Evolutionary conservation across 1,140 invertebrate species (phyloP).

Genomic region (Microplitis demolitor): DNA sequence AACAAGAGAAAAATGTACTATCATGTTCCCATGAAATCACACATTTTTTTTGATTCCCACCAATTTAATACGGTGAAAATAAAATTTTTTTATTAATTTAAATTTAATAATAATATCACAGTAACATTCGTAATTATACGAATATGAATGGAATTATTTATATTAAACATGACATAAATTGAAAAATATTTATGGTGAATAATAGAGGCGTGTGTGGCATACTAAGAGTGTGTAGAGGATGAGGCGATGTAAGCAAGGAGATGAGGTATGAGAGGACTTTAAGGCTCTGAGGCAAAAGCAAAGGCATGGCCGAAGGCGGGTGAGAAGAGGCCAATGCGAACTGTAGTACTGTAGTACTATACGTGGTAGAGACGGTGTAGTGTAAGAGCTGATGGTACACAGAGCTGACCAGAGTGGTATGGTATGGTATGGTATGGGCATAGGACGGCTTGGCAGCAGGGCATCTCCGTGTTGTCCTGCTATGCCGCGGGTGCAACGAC

Average conservation of each 20-base stretch:
- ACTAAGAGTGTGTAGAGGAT: too few relatives aligned
- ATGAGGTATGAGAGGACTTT: neutral
- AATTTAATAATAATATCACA: too few relatives aligned
- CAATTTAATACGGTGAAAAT: neutral
- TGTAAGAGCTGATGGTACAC: slow-evolving; percentile 1
- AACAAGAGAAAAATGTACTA: slow-evolving; percentile 9
- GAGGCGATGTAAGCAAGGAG: neutral
- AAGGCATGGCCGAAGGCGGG: neutral
- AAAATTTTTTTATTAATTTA: too few relatives aligned
- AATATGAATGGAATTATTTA: too few relatives aligned
- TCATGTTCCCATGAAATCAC: slow-evolving; percentile 26
- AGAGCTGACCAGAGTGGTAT: slow-evolving; percentile 13
- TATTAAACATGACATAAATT: too few relatives aligned
- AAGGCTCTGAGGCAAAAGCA: neutral
- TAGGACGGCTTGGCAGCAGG: slow-evolving; percentile 27
- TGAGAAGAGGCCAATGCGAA: neutral
- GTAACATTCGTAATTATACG: too few relatives aligned
- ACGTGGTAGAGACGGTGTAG: neutral
- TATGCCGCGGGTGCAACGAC: slow-evolving; percentile 58
- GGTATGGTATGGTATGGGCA: too few relatives aligned
- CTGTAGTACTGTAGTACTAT: neutral
- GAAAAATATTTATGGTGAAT: too few relatives aligned
- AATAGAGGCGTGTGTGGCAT: too few relatives aligned
- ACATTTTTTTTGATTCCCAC: neutral
- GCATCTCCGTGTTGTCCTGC: slow-evolving; percentile 56